phyloP scores from a whole-genome alignment of 2,888 invertebrate genomes.

The Pollenia amentaria region DNA sequence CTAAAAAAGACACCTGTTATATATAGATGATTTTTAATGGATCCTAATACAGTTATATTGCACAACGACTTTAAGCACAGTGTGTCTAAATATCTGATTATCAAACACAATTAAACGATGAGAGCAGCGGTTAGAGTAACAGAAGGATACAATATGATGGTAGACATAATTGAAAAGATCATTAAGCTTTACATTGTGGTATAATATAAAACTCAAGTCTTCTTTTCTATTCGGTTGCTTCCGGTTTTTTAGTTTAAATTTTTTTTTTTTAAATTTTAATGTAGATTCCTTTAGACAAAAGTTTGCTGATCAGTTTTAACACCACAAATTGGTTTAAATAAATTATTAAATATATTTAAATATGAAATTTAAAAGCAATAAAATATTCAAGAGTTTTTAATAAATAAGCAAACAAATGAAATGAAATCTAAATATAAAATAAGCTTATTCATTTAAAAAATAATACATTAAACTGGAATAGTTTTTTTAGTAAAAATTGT shows the following conservation, averaged over 20 bases:
- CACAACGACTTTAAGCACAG: conserved; percentile 65
- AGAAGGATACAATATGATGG: conserved; percentile 12
- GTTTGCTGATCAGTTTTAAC: conserved; percentile 57
- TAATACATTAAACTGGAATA: no score
- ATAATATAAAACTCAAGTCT: conserved; percentile 42
- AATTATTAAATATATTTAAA: conserved; percentile 4
- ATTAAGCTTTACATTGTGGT: conserved; percentile 70
- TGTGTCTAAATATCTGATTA: conserved; percentile 67
- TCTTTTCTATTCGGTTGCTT: conserved; percentile 19
- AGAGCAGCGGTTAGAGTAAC: background rate
- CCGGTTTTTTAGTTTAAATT: background rate
- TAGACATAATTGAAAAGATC: conserved; percentile 72
- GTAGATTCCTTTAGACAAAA: conserved; percentile 25
- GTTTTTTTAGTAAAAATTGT: no score
- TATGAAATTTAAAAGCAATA: no score
- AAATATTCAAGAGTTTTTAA: background rate
- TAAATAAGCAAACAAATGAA: conserved; percentile 5
- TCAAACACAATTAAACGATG: conserved; percentile 15
- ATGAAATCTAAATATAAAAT: background rate
- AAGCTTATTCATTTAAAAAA: no score
- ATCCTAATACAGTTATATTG: conserved; percentile 40
- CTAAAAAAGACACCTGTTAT: no score
- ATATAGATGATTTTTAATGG: background rate
- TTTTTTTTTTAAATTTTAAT: background rate
- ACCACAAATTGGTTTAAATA: conserved; percentile 56